Conservation (phyloP, 2,113 vertebrate genomes). For the Columba livia region DNA sequence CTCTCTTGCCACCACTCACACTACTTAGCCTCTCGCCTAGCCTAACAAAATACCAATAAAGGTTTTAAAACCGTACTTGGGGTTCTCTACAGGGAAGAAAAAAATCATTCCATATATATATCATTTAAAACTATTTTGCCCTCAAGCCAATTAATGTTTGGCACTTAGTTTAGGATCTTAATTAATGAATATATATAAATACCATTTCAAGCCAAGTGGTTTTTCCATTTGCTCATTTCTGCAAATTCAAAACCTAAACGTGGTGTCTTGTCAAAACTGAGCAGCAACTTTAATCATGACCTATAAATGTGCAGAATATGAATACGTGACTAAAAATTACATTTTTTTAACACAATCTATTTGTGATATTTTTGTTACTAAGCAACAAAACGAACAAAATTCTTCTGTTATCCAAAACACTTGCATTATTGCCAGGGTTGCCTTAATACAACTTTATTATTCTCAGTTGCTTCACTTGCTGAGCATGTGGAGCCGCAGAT, state of each 20-base stretch:
- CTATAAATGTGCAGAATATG: conserved; percentile 3
- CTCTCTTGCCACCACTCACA: background rate
- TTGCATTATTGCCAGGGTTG: conserved; percentile 43
- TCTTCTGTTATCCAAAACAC: conserved; percentile 48
- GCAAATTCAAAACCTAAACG: background rate
- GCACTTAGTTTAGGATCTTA: background rate
- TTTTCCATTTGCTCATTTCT: conserved; percentile 12
- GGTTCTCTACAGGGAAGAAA: background rate
- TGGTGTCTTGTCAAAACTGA: background rate
- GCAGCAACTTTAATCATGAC: conserved; percentile 9
- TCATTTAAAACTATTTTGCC: background rate
- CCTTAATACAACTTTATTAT: conserved; percentile 74
- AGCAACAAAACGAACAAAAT: conserved; percentile 73
- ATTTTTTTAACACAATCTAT: background rate
- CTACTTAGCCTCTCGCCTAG: background rate
- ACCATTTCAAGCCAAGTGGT: background rate
- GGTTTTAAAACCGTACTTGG: background rate
- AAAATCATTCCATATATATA: background rate
- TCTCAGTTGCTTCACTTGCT: conserved; percentile 37
- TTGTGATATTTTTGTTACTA: conserved; percentile 68
- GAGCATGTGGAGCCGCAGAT: conserved; percentile 62
- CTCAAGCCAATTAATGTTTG: background rate
- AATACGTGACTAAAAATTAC: conserved; percentile 8
- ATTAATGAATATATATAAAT: background rate
- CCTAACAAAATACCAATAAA: background rate